Conservation (phyloP, 2,888 invertebrate genomes). For the Caenorhabditis sinica region DNA sequence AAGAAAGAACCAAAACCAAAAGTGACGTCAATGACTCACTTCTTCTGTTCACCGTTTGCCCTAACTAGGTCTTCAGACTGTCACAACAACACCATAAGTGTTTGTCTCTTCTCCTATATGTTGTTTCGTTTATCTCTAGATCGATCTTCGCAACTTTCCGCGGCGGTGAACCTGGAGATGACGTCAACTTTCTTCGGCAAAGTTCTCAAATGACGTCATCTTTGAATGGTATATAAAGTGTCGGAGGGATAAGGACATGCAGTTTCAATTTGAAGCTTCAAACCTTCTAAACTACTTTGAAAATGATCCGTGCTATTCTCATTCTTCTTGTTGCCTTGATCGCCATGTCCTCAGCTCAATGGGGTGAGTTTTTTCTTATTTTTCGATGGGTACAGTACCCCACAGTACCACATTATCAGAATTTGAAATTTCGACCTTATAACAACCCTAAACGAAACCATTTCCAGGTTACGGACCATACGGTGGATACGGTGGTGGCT, state of each 20-base stretch:
- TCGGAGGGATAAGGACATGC: neutral
- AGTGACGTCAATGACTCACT: slow-evolving; percentile 19
- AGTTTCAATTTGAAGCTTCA: neutral
- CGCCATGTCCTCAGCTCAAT: slow-evolving; percentile 34
- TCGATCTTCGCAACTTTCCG: slow-evolving; percentile 5
- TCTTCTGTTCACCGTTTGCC: neutral
- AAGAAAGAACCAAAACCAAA: neutral
- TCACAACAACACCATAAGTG: slow-evolving; percentile 17
- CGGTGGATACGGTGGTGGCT: slow-evolving; percentile 28
- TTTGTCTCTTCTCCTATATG: neutral
- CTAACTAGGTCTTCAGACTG: neutral
- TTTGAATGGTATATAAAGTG: slow-evolving; percentile 1
- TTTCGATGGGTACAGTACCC: no score
- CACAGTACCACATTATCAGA: no score
- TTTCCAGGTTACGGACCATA: slow-evolving; percentile 41
- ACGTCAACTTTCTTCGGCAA: slow-evolving; percentile 14
- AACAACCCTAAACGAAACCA: neutral
- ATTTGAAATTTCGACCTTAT: no score
- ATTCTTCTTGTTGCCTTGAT: slow-evolving; percentile 26
- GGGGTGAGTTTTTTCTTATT: slow-evolving; percentile 17
- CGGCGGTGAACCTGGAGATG: neutral
- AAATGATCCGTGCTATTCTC: slow-evolving; percentile 37
- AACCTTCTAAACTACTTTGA: neutral
- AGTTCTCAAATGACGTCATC: slow-evolving; percentile 13
- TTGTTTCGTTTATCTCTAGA: slow-evolving; percentile 30